phyloP scores from a whole-genome alignment of 2,888 invertebrate genomes.

The Drosophila austrosaltans region DNA sequence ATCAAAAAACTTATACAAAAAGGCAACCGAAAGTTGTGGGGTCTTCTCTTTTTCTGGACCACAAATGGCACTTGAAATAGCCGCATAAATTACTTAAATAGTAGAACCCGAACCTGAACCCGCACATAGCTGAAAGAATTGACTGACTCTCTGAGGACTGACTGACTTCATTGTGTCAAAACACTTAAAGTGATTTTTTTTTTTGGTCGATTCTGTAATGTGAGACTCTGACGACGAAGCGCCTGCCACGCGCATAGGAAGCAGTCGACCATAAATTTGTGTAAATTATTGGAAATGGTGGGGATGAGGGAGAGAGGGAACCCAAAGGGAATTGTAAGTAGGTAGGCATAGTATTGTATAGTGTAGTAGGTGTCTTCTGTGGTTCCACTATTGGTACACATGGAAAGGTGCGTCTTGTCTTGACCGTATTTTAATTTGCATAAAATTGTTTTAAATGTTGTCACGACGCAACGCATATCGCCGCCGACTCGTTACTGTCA shows the following conservation, averaged over 20 bases:
- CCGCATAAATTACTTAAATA: constrained; percentile 73
- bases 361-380: constrained; percentile 6
- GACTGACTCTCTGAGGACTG: constrained; percentile 39
- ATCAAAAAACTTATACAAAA: constrained; percentile 15
- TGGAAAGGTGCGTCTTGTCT: constrained; percentile 56
- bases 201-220: constrained; percentile 48
- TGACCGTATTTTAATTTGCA: constrained; percentile 75
- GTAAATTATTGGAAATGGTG: constrained; percentile 71
- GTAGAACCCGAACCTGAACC: constrained; percentile 39
- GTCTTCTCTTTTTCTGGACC: constrained; percentile 58
- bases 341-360: constrained; percentile 19
- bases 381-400: constrained; percentile 2
- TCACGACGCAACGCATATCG: constrained; percentile 52
- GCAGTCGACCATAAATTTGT: constrained; percentile 71
- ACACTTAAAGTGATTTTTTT: constrained; percentile 73
- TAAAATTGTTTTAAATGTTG: constrained; percentile 80
- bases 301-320: constrained; percentile 28
- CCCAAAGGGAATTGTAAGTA: constrained; percentile 16
- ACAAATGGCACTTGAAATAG: constrained; percentile 77
- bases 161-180: constrained; percentile 77
- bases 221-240: constrained; percentile 43
- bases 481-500: constrained; percentile 80
- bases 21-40: constrained; percentile 53
- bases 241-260: constrained; percentile 57
- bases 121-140: constrained; percentile 16